These are phyloP conservation scores for Nasonia oneida DNA, from an alignment of 2,888 invertebrate species.

Conservation along the genomic window DNA sequence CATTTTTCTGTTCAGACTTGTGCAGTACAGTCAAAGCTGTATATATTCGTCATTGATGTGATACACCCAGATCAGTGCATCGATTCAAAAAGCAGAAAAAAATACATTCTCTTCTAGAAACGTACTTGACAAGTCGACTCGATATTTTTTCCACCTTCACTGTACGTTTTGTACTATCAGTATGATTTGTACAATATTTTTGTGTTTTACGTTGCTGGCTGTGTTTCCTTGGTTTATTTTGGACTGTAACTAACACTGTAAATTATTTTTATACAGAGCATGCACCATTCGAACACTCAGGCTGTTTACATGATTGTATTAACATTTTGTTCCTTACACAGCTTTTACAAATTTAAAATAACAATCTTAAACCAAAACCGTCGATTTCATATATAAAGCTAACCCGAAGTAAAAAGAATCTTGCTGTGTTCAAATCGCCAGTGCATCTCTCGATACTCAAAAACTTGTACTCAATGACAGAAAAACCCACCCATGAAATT, in stretches of 20 bases:
- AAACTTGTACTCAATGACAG: background rate
- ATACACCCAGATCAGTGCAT: background rate
- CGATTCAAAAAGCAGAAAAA: background rate
- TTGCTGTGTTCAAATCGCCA: background rate
- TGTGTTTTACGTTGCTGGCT: background rate
- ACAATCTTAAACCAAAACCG: background rate
- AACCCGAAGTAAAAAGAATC: background rate
- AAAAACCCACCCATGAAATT: background rate
- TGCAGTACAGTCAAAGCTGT: background rate
- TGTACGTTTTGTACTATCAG: background rate
- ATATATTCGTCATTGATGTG: slow-evolving; percentile 20
- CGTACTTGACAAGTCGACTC: background rate
- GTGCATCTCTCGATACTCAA: background rate
- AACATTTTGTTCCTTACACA: background rate
- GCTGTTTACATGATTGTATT: background rate
- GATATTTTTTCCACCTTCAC: background rate
- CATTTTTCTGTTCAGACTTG: slow-evolving; percentile 22
- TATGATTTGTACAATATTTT: slow-evolving; percentile 1
- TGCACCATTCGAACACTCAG: background rate
- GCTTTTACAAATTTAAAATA: background rate
- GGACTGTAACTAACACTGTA: background rate
- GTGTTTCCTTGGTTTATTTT: background rate
- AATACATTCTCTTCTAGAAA: background rate
- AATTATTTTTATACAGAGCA: slow-evolving; percentile 28
- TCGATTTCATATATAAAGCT: background rate